Conservation (phyloP, 2,113 vertebrate species). For the Vidua macroura region DNA sequence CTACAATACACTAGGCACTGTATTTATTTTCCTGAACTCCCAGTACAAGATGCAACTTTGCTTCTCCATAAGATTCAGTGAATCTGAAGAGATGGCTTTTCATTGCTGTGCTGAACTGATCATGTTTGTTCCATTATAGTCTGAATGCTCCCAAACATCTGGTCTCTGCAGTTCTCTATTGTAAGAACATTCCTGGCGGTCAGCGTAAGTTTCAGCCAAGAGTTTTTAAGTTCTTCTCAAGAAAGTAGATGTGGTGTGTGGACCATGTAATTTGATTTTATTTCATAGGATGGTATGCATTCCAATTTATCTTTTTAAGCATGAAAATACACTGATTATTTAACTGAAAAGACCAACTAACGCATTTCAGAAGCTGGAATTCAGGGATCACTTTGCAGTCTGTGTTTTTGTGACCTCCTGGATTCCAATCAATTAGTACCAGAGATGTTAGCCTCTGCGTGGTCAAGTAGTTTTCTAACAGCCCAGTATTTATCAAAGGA, state of each 20-base stretch:
- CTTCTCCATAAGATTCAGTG: neutral
- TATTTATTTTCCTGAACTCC: neutral
- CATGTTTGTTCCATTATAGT: neutral
- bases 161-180: neutral
- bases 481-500: slow-evolving; percentile 13
- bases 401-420: neutral
- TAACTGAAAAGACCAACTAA: neutral
- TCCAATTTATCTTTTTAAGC: neutral
- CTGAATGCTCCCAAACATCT: neutral
- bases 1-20: neutral
- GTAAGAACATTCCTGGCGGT: neutral
- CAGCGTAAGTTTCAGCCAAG: neutral
- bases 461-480: neutral
- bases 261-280: neutral
- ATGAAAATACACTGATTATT: neutral
- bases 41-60: neutral
- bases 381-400: neutral
- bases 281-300: neutral
- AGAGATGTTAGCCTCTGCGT: neutral
- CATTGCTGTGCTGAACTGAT: neutral
- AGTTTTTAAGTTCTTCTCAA: neutral
- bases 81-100: neutral
- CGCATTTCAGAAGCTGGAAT: neutral
- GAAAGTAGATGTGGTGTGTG: neutral
- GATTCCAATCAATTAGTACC: slow-evolving; percentile 13